A percentile compares a stretch with the other conserved stretches of the same genome.
phyloP scores from a whole-genome alignment of 2,113 vertebrate species.

The Mormyrus iriodes region DNA sequence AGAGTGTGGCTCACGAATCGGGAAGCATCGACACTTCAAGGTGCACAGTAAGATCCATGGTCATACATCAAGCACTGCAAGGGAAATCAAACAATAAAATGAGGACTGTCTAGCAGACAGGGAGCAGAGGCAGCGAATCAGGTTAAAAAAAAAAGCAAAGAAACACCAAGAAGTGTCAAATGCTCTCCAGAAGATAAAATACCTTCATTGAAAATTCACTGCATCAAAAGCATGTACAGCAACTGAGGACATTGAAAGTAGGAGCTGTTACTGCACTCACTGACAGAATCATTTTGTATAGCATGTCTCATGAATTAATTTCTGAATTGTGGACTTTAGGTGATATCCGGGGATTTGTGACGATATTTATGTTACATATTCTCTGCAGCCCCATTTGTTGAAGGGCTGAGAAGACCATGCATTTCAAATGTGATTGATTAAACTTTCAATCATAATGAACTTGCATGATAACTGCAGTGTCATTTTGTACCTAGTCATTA shows the following conservation, averaged over 20 bases:
- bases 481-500: background rate
- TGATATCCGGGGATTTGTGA: background rate
- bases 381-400: background rate
- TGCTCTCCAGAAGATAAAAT: constrained; percentile 5
- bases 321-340: background rate
- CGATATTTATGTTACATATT: background rate
- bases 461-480: background rate
- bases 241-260: background rate
- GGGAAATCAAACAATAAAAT: background rate
- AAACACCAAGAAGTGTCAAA: background rate
- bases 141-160: background rate
- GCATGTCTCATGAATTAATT: background rate
- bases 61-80: background rate
- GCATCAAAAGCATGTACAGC: background rate
- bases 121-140: background rate
- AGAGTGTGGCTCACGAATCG: background rate
- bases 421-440: background rate
- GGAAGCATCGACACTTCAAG: background rate
- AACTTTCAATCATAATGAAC: background rate
- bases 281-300: background rate
- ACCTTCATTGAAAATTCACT: background rate
- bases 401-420: background rate
- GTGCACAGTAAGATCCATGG: background rate
- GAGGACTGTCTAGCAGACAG: background rate
- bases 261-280: background rate